Conservation (phyloP, 2,113 vertebrate genomes). For the Taurulus bubalis region DNA sequence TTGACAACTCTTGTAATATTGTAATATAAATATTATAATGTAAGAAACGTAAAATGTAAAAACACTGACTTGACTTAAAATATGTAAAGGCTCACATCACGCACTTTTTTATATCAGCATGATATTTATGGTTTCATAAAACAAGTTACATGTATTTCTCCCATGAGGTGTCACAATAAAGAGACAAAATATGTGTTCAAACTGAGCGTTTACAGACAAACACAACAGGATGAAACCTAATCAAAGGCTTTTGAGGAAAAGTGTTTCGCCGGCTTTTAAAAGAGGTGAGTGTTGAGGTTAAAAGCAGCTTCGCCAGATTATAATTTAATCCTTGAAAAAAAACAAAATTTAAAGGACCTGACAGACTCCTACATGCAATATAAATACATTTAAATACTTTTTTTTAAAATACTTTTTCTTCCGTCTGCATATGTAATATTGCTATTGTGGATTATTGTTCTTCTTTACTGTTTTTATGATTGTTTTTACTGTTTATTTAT, state of each 20-base stretch:
- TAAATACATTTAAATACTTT: no score
- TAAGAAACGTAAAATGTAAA: neutral
- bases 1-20: neutral
- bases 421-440: no score
- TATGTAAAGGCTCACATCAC: neutral
- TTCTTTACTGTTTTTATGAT: no score
- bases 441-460: no score
- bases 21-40: no score
- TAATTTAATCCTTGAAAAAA: conserved; percentile 20
- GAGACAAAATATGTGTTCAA: neutral
- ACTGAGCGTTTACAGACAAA: neutral
- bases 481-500: no score
- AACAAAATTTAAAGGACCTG: neutral
- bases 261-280: neutral
- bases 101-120: neutral
- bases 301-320: conserved; percentile 32
- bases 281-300: neutral
- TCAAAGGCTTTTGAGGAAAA: conserved; percentile 11
- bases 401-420: no score
- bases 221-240: neutral
- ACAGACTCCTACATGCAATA: neutral
- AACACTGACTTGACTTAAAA: neutral
- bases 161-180: neutral
- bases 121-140: neutral
- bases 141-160: neutral